Percentiles rank a stretch among this genome's conserved stretches.
Evolutionary conservation across 1,140 invertebrate genomes (phyloP).

Genomic region (Chelonus insularis): DNA sequence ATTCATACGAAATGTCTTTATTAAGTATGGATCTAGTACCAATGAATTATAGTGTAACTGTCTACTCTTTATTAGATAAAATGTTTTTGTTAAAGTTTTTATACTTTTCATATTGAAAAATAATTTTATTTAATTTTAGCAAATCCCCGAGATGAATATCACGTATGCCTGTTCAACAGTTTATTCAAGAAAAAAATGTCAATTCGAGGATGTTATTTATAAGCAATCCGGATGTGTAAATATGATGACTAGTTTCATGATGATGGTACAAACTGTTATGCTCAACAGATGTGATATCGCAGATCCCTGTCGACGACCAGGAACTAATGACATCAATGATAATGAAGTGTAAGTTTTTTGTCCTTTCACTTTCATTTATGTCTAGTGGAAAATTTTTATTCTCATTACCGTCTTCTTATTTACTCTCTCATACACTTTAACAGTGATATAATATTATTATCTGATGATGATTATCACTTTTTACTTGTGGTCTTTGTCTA

Average conservation of each 20-base stretch:
- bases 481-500: too few relatives aligned
- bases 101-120: too few relatives aligned
- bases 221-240: conserved; percentile 47
- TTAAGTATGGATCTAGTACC: background rate
- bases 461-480: too few relatives aligned
- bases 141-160: conserved; percentile 10
- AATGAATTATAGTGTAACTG: conserved; percentile 3
- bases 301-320: conserved; percentile 55
- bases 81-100: too few relatives aligned
- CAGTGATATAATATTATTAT: too few relatives aligned
- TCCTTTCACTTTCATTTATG: background rate
- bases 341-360: conserved; percentile 30
- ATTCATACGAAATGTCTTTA: background rate
- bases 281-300: conserved; percentile 61
- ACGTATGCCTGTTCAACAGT: conserved; percentile 19
- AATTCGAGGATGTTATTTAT: conserved; percentile 57
- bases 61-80: too few relatives aligned
- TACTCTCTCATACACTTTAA: too few relatives aligned
- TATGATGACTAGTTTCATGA: conserved; percentile 51
- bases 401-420: background rate
- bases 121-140: too few relatives aligned
- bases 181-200: conserved; percentile 36
- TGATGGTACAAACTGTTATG: conserved; percentile 59
- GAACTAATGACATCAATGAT: conserved; percentile 39
- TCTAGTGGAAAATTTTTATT: background rate